These are phyloP conservation scores for Drosophila nigricruria DNA, from an alignment of 2,888 invertebrate species.

Conservation along the genomic window DNA sequence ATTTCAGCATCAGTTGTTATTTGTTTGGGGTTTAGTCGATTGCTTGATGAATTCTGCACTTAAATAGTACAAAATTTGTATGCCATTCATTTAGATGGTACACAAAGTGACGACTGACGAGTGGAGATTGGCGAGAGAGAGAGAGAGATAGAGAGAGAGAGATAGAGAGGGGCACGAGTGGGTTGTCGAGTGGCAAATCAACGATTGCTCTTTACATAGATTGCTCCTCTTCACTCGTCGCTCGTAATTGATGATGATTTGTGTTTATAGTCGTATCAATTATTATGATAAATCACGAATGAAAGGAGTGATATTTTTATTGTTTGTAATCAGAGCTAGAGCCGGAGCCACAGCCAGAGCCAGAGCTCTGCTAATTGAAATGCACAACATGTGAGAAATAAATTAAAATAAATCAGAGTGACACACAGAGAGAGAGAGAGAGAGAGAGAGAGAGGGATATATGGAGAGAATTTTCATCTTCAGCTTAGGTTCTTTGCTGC, in stretches of 20 bases:
- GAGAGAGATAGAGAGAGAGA: background rate
- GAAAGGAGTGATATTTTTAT: constrained; percentile 75
- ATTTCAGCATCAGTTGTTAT: constrained; percentile 20
- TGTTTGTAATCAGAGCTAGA: constrained; percentile 67
- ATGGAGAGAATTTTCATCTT: background rate
- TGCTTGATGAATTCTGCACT: constrained; percentile 61
- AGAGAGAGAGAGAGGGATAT: background rate
- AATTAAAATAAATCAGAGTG: constrained; percentile 4
- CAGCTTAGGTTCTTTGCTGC: background rate
- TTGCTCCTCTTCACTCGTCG: constrained; percentile 17
- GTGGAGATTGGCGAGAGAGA: constrained; percentile 4
- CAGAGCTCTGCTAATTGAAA: constrained; percentile 71
- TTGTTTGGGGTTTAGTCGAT: constrained; percentile 41
- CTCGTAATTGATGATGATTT: constrained; percentile 76
- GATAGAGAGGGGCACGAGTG: background rate
- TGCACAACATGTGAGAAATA: constrained; percentile 66
- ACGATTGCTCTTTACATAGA: constrained; percentile 54
- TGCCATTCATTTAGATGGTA: constrained; percentile 79
- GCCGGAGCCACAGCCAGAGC: background rate
- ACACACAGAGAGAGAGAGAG: background rate
- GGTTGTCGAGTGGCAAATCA: constrained; percentile 56
- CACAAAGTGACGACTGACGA: constrained; percentile 43
- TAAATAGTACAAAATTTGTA: constrained; percentile 72
- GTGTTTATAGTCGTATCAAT: constrained; percentile 58
- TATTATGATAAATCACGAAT: constrained; percentile 82